Conservation (phyloP, 2,797 vertebrate species). For the Silurus lanzhouensis region DNA sequence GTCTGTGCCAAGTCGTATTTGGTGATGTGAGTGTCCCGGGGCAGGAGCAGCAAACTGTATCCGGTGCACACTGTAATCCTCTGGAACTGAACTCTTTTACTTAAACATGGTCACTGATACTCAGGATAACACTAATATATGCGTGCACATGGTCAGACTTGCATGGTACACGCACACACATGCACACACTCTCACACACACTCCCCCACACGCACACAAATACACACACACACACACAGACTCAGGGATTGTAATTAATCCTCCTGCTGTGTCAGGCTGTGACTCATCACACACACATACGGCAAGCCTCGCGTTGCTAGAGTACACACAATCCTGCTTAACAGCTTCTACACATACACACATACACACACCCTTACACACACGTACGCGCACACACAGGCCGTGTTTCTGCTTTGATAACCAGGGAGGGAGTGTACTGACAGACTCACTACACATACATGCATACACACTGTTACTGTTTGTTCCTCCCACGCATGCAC, state of each 20-base stretch:
- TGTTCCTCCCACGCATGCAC: slow-evolving; percentile 16
- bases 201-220: not conserved
- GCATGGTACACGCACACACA: slow-evolving; percentile 36
- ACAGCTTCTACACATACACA: slow-evolving; percentile 43
- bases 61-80: slow-evolving; percentile 11
- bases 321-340: slow-evolving; percentile 54
- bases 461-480: slow-evolving; percentile 18
- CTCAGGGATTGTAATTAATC: slow-evolving; percentile 56
- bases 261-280: slow-evolving; percentile 59
- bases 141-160: slow-evolving; percentile 27
- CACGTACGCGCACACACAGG: slow-evolving; percentile 18
- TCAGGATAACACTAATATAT: slow-evolving; percentile 32
- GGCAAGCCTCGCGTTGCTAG: slow-evolving; percentile 48
- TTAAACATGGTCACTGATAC: slow-evolving; percentile 55
- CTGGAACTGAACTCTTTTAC: slow-evolving; percentile 43
- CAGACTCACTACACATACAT: slow-evolving; percentile 27
- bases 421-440: slow-evolving; percentile 29
- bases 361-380: slow-evolving; percentile 37
- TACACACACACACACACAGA: slow-evolving; percentile 39
- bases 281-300: slow-evolving; percentile 61
- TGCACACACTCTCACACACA: slow-evolving; percentile 42
- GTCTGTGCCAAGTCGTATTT: slow-evolving; percentile 14
- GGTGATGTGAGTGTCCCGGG: not conserved
- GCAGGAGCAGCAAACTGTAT: slow-evolving; percentile 9
- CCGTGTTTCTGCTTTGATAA: slow-evolving; percentile 26